These are phyloP conservation scores for Pterocles gutturalis DNA, from an alignment of 2,113 vertebrate species.

Conservation along the genomic window DNA sequence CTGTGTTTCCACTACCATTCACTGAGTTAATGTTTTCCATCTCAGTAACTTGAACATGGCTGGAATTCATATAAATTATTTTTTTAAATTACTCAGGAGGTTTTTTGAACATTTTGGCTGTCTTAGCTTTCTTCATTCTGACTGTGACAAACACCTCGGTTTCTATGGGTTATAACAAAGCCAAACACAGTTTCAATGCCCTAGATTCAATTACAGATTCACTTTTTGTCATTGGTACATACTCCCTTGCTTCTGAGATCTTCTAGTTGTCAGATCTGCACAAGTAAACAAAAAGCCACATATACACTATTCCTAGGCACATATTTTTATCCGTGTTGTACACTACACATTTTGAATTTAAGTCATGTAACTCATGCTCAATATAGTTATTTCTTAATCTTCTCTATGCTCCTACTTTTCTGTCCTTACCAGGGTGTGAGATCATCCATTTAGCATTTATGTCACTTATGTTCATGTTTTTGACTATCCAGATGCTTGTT, in stretches of 20 bases:
- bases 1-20: background rate
- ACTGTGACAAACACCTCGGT: background rate
- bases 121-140: background rate
- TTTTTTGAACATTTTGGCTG: background rate
- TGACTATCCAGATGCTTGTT: background rate
- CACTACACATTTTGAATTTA: background rate
- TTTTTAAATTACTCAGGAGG: background rate
- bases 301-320: background rate
- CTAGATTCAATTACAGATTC: background rate
- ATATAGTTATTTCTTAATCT: background rate
- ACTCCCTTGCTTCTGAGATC: background rate
- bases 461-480: background rate
- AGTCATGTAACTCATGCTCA: background rate
- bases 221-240: background rate
- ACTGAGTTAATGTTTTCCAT: background rate
- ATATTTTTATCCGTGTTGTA: rapidly evolving
- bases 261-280: background rate
- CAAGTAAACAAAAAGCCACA: background rate
- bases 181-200: background rate
- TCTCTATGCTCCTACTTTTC: background rate
- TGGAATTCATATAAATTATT: background rate
- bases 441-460: background rate
- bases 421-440: background rate
- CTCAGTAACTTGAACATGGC: background rate
- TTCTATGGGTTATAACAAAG: background rate